Percentiles rank a stretch among this genome's conserved stretches.
Evolutionary conservation across 1,140 invertebrate species (phyloP).

Genomic region (Trichonephila clavipes): DNA sequence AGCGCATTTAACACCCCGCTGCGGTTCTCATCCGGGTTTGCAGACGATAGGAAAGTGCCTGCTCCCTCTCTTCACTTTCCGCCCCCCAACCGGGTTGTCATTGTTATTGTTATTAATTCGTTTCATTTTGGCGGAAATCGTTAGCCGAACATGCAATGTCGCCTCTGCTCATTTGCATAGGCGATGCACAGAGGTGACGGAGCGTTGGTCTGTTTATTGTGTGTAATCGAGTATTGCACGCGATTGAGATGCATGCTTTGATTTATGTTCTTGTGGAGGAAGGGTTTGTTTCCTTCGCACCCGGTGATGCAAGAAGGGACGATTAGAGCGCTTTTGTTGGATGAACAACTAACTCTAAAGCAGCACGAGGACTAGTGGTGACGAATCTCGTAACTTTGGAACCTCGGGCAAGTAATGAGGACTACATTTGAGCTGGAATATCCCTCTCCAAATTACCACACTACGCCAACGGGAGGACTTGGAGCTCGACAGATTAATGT

Average conservation of each 20-base stretch:
- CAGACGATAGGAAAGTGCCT: constrained; percentile 1
- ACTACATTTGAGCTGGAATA: too few relatives aligned
- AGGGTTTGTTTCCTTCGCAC: too few relatives aligned
- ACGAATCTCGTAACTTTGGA: too few relatives aligned
- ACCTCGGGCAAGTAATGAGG: too few relatives aligned
- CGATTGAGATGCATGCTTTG: neutral
- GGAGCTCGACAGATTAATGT: too few relatives aligned
- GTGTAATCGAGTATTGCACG: neutral
- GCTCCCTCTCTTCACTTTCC: neutral
- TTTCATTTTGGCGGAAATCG: constrained; percentile 33
- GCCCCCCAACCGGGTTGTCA: neutral
- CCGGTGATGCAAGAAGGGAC: too few relatives aligned
- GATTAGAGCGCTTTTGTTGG: too few relatives aligned
- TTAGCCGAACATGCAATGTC: neutral
- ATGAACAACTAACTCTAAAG: too few relatives aligned
- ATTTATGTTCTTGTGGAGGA: neutral
- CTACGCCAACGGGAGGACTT: too few relatives aligned
- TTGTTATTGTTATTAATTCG: constrained; percentile 43
- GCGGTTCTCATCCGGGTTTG: constrained; percentile 56
- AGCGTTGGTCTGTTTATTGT: neutral
- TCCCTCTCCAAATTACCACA: too few relatives aligned
- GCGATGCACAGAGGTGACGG: neutral
- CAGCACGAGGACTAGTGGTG: too few relatives aligned
- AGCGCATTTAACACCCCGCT: constrained; percentile 35
- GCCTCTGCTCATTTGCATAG: constrained; percentile 2